Percentiles rank a stretch among this genome's conserved stretches.
Conservation (phyloP, 2,113 vertebrate species). For the Tympanuchus pallidicinctus region DNA sequence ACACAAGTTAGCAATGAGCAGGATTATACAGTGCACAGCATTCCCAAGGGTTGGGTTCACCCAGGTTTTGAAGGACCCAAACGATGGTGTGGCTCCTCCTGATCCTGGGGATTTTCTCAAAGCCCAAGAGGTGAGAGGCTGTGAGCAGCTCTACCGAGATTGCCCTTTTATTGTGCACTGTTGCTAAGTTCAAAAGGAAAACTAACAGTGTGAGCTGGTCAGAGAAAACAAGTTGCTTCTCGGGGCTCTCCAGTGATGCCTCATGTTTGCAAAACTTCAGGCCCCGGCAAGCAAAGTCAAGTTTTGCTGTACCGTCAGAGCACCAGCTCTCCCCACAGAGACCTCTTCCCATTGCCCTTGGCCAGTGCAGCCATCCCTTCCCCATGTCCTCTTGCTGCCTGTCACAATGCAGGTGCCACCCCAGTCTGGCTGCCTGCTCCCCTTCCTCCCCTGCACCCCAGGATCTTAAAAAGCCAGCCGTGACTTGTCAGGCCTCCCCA, state of each 20-base stretch:
- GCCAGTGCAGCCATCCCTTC: background rate
- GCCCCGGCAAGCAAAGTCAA: background rate
- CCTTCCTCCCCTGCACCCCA: background rate
- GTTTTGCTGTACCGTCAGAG: background rate
- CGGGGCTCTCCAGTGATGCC: background rate
- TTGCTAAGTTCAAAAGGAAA: background rate
- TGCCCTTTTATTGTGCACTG: background rate
- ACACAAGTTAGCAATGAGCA: background rate
- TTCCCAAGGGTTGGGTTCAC: background rate
- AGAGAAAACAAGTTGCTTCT: background rate
- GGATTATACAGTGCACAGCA: background rate
- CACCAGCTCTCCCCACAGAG: accelerated
- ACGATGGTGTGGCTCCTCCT: background rate
- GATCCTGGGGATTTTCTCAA: background rate
- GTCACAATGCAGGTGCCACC: accelerated
- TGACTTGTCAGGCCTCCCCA: background rate
- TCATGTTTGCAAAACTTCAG: background rate
- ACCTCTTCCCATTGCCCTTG: accelerated
- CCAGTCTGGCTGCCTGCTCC: background rate
- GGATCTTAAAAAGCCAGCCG: background rate
- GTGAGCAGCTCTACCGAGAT: background rate
- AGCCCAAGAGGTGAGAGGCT: background rate
- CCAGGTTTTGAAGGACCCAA: background rate
- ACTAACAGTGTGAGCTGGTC: background rate
- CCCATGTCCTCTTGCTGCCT: background rate